Evolutionary conservation across 2,113 vertebrate species (phyloP).

Genomic region (Lasiurus cinereus): DNA sequence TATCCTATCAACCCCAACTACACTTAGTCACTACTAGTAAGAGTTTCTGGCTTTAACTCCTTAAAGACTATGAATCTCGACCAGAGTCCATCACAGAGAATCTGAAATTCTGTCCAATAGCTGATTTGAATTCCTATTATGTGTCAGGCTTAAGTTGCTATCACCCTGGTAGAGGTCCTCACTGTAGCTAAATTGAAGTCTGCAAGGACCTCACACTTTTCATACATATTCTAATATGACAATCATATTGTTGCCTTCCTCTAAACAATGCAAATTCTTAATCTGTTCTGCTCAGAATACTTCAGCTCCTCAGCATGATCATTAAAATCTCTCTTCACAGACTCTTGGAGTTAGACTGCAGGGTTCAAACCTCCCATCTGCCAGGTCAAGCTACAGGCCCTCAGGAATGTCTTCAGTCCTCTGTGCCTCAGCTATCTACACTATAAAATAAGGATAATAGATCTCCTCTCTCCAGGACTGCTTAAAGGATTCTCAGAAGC

Average conservation of each 20-base stretch:
- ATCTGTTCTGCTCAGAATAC: not conserved
- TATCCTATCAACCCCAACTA: not conserved
- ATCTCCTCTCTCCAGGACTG: not conserved
- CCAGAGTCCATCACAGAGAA: not conserved
- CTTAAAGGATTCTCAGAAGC: not conserved
- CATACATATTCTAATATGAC: not conserved
- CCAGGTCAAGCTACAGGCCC: not conserved
- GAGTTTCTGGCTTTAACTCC: not conserved
- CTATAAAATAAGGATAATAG: not conserved
- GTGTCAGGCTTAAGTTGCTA: not conserved
- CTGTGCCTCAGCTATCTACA: not conserved
- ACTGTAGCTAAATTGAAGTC: rapidly evolving
- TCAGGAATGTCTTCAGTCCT: not conserved
- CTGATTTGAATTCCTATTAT: not conserved
- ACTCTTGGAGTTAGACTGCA: not conserved
- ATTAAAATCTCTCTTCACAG: not conserved
- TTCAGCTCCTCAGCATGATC: too few species aligned
- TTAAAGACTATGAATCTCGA: not conserved
- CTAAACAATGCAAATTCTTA: not conserved
- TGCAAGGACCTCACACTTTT: not conserved
- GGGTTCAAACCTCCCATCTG: not conserved
- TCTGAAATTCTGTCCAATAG: not conserved
- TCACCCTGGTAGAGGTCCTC: not conserved
- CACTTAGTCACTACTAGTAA: not conserved
- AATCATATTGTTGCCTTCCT: not conserved